phyloP scores from a whole-genome alignment of 2,888 invertebrate genomes.

The Eristalinus aeneus region DNA sequence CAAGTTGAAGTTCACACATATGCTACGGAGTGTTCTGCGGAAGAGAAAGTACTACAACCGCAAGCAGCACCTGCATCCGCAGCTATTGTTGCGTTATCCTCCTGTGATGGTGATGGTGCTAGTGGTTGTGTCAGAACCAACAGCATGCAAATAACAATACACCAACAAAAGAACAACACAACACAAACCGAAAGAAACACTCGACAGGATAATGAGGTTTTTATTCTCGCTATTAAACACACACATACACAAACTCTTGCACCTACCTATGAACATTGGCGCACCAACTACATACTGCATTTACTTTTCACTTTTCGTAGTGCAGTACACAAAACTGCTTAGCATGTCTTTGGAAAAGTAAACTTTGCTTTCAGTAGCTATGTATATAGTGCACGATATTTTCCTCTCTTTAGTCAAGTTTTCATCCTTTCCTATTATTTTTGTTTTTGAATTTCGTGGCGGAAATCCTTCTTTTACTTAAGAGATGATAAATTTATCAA shows the following conservation, averaged over 20 bases:
- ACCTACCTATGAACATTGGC: not conserved
- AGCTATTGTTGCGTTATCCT: conserved; percentile 47
- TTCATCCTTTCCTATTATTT: not conserved
- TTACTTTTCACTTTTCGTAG: conserved; percentile 21
- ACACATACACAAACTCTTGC: not conserved
- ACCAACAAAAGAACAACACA: conserved; percentile 37
- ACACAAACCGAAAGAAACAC: conserved; percentile 50
- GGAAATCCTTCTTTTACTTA: conserved; percentile 15
- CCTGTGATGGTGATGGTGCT: not conserved
- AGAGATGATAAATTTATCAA: conserved; percentile 37
- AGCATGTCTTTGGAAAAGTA: conserved; percentile 24
- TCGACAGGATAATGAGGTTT: conserved; percentile 64
- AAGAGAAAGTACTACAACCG: conserved; percentile 73
- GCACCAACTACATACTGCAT: conserved; percentile 4
- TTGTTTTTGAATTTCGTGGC: conserved; percentile 9
- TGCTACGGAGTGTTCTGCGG: conserved; percentile 17
- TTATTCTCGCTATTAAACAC: conserved; percentile 37
- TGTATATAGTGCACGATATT: not conserved
- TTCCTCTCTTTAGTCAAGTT: not conserved
- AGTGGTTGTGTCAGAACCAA: conserved; percentile 13
- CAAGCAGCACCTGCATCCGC: conserved; percentile 66
- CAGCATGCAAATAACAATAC: conserved; percentile 42
- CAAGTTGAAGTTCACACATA: conserved; percentile 62
- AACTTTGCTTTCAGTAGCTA: conserved; percentile 16
- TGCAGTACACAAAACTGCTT: conserved; percentile 19